Evolutionary conservation across 2,113 vertebrate genomes (phyloP), one percentile per base, ranked within the genome.

Genomic region (Zapornia atra): DNA sequence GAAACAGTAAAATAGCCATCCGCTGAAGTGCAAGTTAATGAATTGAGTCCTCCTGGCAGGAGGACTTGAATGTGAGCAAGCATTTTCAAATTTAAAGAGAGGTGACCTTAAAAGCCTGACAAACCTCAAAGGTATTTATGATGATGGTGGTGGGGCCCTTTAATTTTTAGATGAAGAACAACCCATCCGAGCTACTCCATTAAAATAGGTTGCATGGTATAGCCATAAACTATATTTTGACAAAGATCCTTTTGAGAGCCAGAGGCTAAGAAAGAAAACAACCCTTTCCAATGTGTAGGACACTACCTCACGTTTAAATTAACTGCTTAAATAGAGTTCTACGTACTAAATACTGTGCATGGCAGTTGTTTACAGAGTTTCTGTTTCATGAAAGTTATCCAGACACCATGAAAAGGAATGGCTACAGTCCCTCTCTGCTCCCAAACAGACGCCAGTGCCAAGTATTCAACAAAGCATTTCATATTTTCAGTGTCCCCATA

Each of bases 11-110:
- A 95, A 86, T 44, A 88, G 95, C 85, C 94, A 73, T 70, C 65
- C 88, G 33, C 51, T 48, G 72, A 96, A 96, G 73, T 76, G 88
- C 85, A 82, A 89, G 81, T 91, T 97, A 97, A 98, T 96, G 94
- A 96, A 96, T 94, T 95, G 86, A 84, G 59, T 95, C 94, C 88
- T 88, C 82, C 87, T 84, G 76, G 85, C 85, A 96, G 86, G 68
- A 95, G 83, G 87, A 94, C 71, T 78, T 94, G 82, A 96, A 89
- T 88, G 72, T 96, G 95, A 95, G 69, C 56, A 89, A 69, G 82
- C 93, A 92, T 94, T 96, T 96, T 96, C 76, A 76, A 34, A 87
- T 85, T 86, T 85, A 82, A 86, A 50, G 71, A 72, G 73, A 80
- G 40, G 77, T 90, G 59, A 91, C 90, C 90, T 94, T 92, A 96